These are phyloP conservation scores for Scaptomyza tumidula DNA, from an alignment of 2,888 invertebrate species.

Conservation along the genomic window DNA sequence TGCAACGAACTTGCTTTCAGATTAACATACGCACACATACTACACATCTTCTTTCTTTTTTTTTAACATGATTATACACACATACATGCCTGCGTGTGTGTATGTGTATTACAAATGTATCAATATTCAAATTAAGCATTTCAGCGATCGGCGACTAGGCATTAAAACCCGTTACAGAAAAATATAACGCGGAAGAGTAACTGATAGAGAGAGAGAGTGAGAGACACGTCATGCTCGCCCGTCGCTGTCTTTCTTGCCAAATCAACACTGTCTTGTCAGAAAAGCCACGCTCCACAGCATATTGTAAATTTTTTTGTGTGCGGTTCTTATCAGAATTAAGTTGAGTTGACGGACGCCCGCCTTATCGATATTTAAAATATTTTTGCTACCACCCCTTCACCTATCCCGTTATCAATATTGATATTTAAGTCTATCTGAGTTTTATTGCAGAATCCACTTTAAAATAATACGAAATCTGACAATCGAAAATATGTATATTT, in stretches of 20 bases:
- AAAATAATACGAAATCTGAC: not conserved
- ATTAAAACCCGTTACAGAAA: conserved; percentile 68
- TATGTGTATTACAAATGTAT: conserved; percentile 29
- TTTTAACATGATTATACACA: not conserved
- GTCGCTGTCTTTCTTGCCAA: conserved; percentile 50
- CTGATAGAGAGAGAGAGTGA: conserved; percentile 14
- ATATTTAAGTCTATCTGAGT: conserved; percentile 5
- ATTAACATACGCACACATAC: conserved; percentile 8
- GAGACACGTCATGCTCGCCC: conserved; percentile 59
- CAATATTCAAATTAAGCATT: conserved; percentile 54
- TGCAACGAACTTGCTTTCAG: conserved; percentile 36
- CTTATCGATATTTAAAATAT: conserved; percentile 27
- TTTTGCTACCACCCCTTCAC: not conserved
- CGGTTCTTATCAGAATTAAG: conserved; percentile 54
- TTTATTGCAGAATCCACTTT: not conserved
- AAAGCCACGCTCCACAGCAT: conserved; percentile 54
- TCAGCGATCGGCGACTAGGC: conserved; percentile 32
- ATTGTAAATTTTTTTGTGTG: conserved; percentile 36
- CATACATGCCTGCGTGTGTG: not conserved
- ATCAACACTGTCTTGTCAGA: conserved; percentile 50
- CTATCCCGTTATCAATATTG: conserved; percentile 10
- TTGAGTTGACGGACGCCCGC: conserved; percentile 16
- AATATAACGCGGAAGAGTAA: conserved; percentile 38
- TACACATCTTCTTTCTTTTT: too few species aligned
- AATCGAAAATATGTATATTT: not conserved